phyloP scores from a whole-genome alignment of 2,113 vertebrate genomes.

The Ammodramus savannarum region DNA sequence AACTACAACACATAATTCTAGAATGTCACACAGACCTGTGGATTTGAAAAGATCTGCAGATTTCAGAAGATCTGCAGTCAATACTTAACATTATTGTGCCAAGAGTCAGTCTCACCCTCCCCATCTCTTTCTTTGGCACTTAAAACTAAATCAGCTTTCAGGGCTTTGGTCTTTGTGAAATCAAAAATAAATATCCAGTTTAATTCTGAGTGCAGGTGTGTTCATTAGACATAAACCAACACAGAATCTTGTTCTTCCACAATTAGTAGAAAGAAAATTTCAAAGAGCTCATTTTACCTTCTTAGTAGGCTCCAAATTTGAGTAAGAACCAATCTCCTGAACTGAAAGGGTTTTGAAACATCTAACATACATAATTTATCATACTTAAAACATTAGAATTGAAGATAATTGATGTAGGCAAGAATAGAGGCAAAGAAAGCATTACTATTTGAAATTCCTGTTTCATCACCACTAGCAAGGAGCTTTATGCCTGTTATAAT shows the following conservation, averaged over 20 bases:
- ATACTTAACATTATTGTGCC: not conserved
- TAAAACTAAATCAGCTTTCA: not conserved
- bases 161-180: not conserved
- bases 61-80: not conserved
- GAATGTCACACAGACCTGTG: not conserved
- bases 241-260: not conserved
- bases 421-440: not conserved
- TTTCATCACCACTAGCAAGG: not conserved
- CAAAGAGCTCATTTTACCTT: not conserved
- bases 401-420: not conserved
- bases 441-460: not conserved
- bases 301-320: not conserved
- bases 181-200: not conserved
- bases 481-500: not conserved
- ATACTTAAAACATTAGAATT: not conserved
- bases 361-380: not conserved
- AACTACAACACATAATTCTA: not conserved
- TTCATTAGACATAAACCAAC: not conserved
- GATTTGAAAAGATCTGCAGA: not conserved
- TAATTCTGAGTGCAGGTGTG: not conserved
- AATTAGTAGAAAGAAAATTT: not conserved
- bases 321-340: not conserved
- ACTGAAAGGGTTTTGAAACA: not conserved
- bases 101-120: not conserved
- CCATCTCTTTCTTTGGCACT: not conserved